A percentile compares a stretch with the other conserved stretches of the same genome.
Conservation (phyloP, 2,888 invertebrate genomes). For the Hedychridium roseum region DNA sequence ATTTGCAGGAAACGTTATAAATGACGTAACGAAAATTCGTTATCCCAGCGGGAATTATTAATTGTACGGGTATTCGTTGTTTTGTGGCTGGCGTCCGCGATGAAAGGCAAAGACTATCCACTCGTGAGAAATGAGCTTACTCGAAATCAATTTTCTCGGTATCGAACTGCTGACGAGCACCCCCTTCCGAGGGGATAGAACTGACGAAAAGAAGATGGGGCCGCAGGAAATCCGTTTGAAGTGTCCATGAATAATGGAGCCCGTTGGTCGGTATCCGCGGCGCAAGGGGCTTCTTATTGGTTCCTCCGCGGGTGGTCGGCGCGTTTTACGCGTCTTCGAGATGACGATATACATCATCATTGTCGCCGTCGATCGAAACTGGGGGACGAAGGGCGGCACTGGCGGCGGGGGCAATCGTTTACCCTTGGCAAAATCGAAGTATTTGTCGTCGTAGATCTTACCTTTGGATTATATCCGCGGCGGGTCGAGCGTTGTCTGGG, state of each 20-base stretch:
- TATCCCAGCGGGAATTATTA: no score
- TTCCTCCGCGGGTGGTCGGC: constrained; percentile 24
- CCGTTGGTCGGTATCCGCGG: constrained; percentile 56
- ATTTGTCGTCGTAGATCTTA: constrained; percentile 3
- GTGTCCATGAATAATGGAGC: constrained; percentile 58
- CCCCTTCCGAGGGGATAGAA: constrained; percentile 25
- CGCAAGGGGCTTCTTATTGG: constrained; percentile 41
- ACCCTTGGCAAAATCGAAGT: no score
- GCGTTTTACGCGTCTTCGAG: no score
- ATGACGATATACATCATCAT: no score
- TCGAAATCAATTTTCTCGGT: constrained; percentile 42
- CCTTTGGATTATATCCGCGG: not conserved
- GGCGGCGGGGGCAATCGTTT: constrained; percentile 10
- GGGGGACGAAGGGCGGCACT: constrained; percentile 22
- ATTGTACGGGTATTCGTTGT: no score
- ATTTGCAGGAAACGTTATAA: no score
- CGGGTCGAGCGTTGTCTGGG: not conserved
- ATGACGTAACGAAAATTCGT: no score
- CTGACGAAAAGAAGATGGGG: constrained; percentile 23
- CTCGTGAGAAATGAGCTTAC: constrained; percentile 36
- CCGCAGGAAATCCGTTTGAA: constrained; percentile 24
- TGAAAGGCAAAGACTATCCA: no score
- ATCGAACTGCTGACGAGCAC: constrained; percentile 22
- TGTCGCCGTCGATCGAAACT: constrained; percentile 23
- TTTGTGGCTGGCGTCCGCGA: no score